These are phyloP conservation scores for Bombus huntii DNA, from an alignment of 1,140 invertebrate species.

Conservation along the genomic window DNA sequence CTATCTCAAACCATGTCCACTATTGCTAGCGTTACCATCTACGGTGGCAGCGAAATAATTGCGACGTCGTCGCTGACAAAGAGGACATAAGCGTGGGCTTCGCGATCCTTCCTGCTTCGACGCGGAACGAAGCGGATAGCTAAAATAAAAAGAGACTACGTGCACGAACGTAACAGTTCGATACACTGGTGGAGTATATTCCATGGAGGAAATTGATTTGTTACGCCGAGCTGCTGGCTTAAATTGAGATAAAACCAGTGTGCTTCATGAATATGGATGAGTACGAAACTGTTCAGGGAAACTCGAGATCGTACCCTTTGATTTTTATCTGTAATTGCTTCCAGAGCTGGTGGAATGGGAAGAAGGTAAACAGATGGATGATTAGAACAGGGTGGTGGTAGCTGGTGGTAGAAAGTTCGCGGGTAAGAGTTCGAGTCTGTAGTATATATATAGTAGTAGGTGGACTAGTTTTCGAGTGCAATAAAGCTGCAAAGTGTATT, in stretches of 20 bases:
- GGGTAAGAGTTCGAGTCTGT: neutral
- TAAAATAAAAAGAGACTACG: slow-evolving; percentile 12
- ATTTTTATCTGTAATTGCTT: slow-evolving; percentile 20
- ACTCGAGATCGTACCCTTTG: neutral
- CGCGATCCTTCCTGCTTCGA: slow-evolving; percentile 25
- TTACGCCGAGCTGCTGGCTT: slow-evolving; percentile 9
- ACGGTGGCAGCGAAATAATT: slow-evolving; percentile 62
- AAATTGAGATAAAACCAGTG: slow-evolving; percentile 36
- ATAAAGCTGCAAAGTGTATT: neutral
- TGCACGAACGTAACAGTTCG: neutral
- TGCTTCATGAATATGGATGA: slow-evolving; percentile 37
- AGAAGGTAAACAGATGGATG: slow-evolving; percentile 26
- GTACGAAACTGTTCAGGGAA: neutral
- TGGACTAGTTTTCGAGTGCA: neutral
- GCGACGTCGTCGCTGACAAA: slow-evolving; percentile 57
- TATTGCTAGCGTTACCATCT: slow-evolving; percentile 52
- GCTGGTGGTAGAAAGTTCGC: neutral
- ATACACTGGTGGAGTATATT: slow-evolving; percentile 21
- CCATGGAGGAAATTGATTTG: slow-evolving; percentile 38
- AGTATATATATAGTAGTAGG: too few species aligned
- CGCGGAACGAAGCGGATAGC: neutral
- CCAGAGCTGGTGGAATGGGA: neutral
- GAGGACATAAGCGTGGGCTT: slow-evolving; percentile 41
- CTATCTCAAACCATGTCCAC: neutral
- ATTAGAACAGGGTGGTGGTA: neutral